Evolutionary conservation across 2,888 invertebrate species (phyloP).

Genomic region (Oeneis ivallda): DNA sequence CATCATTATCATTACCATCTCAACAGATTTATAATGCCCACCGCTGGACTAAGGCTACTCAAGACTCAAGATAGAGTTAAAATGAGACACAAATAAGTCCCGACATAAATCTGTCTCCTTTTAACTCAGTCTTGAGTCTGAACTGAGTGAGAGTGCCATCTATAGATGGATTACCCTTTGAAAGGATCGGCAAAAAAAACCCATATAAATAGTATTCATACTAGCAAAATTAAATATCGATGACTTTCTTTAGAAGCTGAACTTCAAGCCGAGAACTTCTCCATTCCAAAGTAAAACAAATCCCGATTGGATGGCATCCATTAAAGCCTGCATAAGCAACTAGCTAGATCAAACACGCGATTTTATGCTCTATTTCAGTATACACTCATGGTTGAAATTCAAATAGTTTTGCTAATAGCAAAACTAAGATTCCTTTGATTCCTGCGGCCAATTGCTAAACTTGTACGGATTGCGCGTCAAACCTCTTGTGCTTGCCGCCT

Average conservation of each 20-base stretch:
- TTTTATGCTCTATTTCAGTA: not conserved
- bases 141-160: too few species aligned
- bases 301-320: not conserved
- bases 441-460: slow-evolving; percentile 21
- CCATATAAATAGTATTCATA: not conserved
- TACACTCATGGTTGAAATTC: not conserved
- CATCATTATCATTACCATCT: too few species aligned
- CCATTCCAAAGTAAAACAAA: slow-evolving; percentile 10
- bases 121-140: too few species aligned
- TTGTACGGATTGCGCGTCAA: slow-evolving; percentile 13
- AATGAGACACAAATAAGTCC: too few species aligned
- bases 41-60: too few species aligned
- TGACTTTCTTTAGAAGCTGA: not conserved
- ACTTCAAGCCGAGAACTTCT: not conserved
- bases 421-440: slow-evolving; percentile 25
- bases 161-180: too few species aligned
- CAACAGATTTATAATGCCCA: too few species aligned
- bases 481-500: slow-evolving; percentile 7
- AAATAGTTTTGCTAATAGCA: not conserved
- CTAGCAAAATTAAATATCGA: not conserved
- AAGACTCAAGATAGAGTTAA: too few species aligned
- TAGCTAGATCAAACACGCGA: not conserved
- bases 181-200: too few species aligned
- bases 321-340: slow-evolving; percentile 16
- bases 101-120: too few species aligned